Percentiles rank a stretch among this genome's conserved stretches.
phyloP scores from a whole-genome alignment of 2,113 vertebrate species.

The Mus spicilegus region DNA sequence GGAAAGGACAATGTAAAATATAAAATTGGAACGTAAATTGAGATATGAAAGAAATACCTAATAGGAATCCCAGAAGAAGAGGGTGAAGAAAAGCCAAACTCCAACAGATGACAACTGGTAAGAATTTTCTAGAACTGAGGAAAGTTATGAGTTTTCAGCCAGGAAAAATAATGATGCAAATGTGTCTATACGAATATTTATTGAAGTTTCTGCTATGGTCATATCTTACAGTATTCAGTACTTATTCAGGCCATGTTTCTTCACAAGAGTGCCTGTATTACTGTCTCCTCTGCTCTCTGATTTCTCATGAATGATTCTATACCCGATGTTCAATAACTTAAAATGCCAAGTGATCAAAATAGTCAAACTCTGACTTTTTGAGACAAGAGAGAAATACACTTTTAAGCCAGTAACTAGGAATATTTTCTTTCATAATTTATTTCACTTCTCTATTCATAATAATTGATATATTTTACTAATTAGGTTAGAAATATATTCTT shows the following conservation, averaged over 20 bases:
- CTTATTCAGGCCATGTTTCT: not conserved
- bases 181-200: not conserved
- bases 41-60: constrained; percentile 6
- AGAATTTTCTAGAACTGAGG: constrained; percentile 54
- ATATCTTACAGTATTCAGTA: constrained; percentile 27
- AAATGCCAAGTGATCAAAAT: not conserved
- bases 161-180: constrained; percentile 43
- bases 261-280: not conserved
- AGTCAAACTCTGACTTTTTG: not conserved
- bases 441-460: not conserved
- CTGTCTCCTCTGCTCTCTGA: not conserved
- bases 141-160: not conserved
- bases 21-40: not conserved
- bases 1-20: not conserved
- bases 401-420: not conserved
- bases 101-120: not conserved
- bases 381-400: constrained; percentile 20
- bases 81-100: not conserved
- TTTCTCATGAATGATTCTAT: not conserved
- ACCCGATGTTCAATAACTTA: constrained; percentile 4
- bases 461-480: not conserved
- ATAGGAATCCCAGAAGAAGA: not conserved
- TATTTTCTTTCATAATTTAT: constrained; percentile 6
- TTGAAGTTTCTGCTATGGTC: not conserved
- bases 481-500: not conserved